Evolutionary conservation across 2,797 vertebrate genomes (phyloP).

Genomic region (Discoglossus pictus): DNA sequence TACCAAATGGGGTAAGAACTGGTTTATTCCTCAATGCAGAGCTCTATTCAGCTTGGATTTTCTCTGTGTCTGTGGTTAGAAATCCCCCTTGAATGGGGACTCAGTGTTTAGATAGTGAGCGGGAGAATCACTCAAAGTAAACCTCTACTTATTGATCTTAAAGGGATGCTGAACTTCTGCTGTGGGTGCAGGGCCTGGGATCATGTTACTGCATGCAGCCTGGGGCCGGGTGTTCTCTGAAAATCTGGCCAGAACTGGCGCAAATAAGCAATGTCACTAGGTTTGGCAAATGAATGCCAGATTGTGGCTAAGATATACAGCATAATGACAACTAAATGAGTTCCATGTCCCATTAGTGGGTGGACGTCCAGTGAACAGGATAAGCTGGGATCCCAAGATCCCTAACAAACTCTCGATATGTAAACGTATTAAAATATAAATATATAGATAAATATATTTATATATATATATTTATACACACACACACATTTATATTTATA

Average conservation of each 20-base stretch:
- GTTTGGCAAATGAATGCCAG: conserved; percentile 60
- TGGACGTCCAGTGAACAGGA: no score
- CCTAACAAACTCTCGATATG: no score
- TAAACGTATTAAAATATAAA: no score
- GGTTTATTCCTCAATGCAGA: conserved; percentile 5
- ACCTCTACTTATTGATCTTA: conserved; percentile 21
- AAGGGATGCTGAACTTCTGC: conserved; percentile 53
- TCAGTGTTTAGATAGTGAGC: conserved; percentile 10
- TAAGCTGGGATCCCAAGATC: no score
- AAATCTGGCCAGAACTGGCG: conserved; percentile 46
- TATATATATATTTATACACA: no score
- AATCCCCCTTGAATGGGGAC: conserved; percentile 8
- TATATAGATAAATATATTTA: no score
- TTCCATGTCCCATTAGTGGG: no score
- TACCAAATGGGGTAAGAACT: conserved; percentile 9
- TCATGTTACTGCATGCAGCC: conserved; percentile 51
- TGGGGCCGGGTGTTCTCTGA: conserved; percentile 35
- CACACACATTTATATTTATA: no score
- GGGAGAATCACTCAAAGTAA: conserved; percentile 12
- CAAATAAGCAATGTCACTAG: conserved; percentile 56
- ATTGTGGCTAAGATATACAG: conserved; percentile 65
- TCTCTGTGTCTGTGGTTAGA: background rate
- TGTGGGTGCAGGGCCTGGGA: conserved; percentile 46
- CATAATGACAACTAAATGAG: conserved; percentile 54
- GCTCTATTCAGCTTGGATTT: conserved; percentile 9